Base-by-base conservation (phyloP, 2,113 vertebrate genomes). In the Epinephelus fuscoguttatus region DNA sequence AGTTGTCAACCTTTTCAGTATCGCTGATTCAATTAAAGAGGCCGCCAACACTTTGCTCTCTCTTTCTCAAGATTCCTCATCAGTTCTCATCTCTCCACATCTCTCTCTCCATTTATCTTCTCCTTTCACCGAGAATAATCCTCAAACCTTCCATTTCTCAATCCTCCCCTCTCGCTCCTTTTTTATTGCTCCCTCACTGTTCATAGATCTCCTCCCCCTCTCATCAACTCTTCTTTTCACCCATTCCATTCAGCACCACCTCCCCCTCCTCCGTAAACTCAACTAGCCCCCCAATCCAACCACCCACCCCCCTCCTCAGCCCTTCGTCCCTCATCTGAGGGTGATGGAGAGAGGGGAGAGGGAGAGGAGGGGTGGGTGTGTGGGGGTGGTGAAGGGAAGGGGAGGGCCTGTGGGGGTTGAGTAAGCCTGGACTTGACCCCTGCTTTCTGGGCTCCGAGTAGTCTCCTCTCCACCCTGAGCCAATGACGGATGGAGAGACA, bases 351-450 rank as follows among this genome's bases (percentile, higher is more conserved):
- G 74, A 66, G 71, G 19, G n/a, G 69, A 55, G 75, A 27, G 76
- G 30, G 23, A 5, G 27, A 15, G 30, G 30, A 60, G 30, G 45
- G 67, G 50, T 23, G 50, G 42, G 62, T 6, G 33, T 37, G 33
- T 37, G 33, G 33, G 33, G 72, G 40, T 55, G 52, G 25, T 23
- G 52, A 18, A 56, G 62, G 67, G 42, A n/a, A 42, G 50, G 59
- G 77, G 79, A 63, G 70, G 64, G 79, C 6, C n/a, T 78, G 81
- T 81, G 85, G 89, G 79, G 82, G 84, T 87, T 89, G 89, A 82
- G 86, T 92, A 95, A 96, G 93, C 95, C 95, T 96, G 96, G 96
- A 96, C 96, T 97, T 96, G 96, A 96, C 96, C 96, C 93, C 95
- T 93, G 95, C 81, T 93, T 94, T 95, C 94, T 95, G 95, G 96